These are phyloP conservation scores for Rhogogaster chlorosoma DNA, from an alignment of 2,888 invertebrate genomes.

Conservation along the genomic window DNA sequence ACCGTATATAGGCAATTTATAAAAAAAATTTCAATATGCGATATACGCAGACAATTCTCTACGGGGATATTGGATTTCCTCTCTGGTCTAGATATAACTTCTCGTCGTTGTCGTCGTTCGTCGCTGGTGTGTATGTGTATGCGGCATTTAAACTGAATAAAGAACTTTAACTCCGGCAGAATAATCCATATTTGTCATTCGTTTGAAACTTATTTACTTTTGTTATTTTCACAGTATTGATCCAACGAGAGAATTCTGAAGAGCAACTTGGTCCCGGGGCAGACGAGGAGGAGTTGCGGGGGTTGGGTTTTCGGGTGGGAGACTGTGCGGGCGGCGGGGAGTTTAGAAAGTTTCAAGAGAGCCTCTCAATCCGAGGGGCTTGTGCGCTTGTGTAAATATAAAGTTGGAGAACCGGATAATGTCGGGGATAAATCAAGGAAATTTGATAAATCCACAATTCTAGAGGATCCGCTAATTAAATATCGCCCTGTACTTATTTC, in stretches of 20 bases:
- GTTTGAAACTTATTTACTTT: slow-evolving; percentile 72
- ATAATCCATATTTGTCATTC: slow-evolving; percentile 73
- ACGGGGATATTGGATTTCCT: neutral
- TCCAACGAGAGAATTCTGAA: slow-evolving; percentile 65
- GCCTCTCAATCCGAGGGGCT: slow-evolving; percentile 71
- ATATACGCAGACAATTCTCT: neutral
- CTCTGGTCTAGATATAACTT: neutral
- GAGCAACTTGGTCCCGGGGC: slow-evolving; percentile 53
- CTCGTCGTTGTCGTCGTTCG: neutral
- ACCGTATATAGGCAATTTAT: neutral
- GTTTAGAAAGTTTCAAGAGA: slow-evolving; percentile 50
- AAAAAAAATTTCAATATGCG: neutral
- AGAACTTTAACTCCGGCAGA: slow-evolving; percentile 52
- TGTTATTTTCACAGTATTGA: slow-evolving; percentile 73
- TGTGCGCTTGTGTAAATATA: slow-evolving; percentile 72
- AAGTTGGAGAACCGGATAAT: slow-evolving; percentile 72
- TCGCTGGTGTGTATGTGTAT: neutral
- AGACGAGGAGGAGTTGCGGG: slow-evolving; percentile 57
- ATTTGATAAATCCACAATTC: slow-evolving; percentile 72
- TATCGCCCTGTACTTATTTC: slow-evolving; percentile 44
- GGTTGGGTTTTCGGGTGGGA: slow-evolving; percentile 39
- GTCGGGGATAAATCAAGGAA: slow-evolving; percentile 73
- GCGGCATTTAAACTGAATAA: slow-evolving; percentile 2
- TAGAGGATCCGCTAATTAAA: slow-evolving; percentile 57
- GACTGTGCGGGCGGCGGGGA: slow-evolving; percentile 50